Conservation (phyloP, 2,113 vertebrate species). For the Ameiurus melas region DNA sequence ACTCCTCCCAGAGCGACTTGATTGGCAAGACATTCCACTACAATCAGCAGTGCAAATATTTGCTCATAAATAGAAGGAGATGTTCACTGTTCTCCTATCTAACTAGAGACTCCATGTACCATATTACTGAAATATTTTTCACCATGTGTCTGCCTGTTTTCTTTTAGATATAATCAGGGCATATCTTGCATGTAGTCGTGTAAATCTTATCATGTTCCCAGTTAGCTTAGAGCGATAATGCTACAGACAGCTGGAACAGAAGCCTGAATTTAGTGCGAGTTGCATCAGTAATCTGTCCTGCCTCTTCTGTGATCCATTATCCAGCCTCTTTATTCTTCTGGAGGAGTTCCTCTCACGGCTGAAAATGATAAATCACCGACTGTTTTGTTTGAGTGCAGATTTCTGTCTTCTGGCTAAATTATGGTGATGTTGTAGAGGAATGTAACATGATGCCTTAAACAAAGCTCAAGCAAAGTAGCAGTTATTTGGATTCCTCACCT, state of each 20-base stretch:
- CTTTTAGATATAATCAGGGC: not conserved
- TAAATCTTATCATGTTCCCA: constrained; percentile 13
- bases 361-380: constrained; percentile 25
- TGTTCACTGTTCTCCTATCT: not conserved
- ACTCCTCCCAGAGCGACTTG: not conserved
- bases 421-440: constrained; percentile 17
- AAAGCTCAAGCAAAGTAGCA: not conserved
- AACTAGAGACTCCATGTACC: not conserved
- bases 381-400: constrained; percentile 44
- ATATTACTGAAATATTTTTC: not conserved
- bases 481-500: not conserved
- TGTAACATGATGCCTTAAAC: not conserved
- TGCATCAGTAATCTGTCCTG: constrained; percentile 31
- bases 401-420: constrained; percentile 33
- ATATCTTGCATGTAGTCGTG: not conserved
- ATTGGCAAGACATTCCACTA: not conserved
- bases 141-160: not conserved
- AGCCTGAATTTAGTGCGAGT: constrained; percentile 17
- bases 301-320: constrained; percentile 30
- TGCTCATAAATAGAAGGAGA: not conserved
- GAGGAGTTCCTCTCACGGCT: constrained; percentile 23
- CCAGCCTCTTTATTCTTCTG: constrained; percentile 18
- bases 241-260: constrained; percentile 15
- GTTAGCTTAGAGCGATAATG: constrained; percentile 7
- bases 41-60: not conserved